These are phyloP conservation scores for Aporophyla nigra DNA, from an alignment of 2,888 invertebrate species.

Conservation along the genomic window DNA sequence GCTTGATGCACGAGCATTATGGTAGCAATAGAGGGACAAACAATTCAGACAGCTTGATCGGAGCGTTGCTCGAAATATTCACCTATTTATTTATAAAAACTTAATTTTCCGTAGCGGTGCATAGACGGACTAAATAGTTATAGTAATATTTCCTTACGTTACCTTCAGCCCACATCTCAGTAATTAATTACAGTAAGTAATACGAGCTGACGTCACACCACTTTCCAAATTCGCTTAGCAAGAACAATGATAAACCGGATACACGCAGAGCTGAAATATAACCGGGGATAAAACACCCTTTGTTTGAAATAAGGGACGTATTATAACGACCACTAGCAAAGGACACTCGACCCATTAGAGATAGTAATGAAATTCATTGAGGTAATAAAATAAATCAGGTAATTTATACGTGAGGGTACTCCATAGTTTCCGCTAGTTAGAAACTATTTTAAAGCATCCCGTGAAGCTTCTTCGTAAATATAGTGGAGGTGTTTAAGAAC, in stretches of 20 bases:
- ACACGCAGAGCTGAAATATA: slow-evolving; percentile 37
- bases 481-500: slow-evolving; percentile 55
- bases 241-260: slow-evolving; percentile 52
- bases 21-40: too few relatives aligned
- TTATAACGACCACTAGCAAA: slow-evolving; percentile 50
- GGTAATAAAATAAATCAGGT: slow-evolving; percentile 63
- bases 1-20: slow-evolving; percentile 40
- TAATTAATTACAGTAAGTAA: slow-evolving; percentile 33
- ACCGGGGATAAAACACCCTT: slow-evolving; percentile 44
- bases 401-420: slow-evolving; percentile 50
- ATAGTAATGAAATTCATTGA: slow-evolving; percentile 58
- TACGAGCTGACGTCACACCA: slow-evolving; percentile 36
- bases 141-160: not conserved
- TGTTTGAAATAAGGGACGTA: slow-evolving; percentile 58
- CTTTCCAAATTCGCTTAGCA: slow-evolving; percentile 40
- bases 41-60: too few relatives aligned
- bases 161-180: not conserved
- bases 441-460: slow-evolving; percentile 57
- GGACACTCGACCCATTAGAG: slow-evolving; percentile 43
- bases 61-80: too few relatives aligned
- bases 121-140: not conserved
- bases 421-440: slow-evolving; percentile 44
- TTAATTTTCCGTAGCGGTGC: too few relatives aligned
- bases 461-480: slow-evolving; percentile 50
- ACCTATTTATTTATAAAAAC: too few relatives aligned